Evolutionary conservation across 1,140 invertebrate species (phyloP).

Genomic region (Rhyzopertha dominica): DNA sequence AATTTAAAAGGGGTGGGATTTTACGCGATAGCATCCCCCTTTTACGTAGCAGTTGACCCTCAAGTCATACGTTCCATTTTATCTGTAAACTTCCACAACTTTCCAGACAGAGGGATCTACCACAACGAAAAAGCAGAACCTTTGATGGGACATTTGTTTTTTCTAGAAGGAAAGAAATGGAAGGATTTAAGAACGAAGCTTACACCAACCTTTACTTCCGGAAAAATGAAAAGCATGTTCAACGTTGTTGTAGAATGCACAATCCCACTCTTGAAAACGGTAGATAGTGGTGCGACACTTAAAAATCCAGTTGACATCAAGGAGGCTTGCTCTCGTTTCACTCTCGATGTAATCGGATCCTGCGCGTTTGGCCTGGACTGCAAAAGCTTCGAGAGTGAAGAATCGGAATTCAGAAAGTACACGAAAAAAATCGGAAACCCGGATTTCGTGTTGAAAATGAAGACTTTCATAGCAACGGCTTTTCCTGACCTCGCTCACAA

Average conservation of each 20-base stretch:
- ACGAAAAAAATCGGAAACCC: too few relatives aligned
- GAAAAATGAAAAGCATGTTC: conserved; percentile 49
- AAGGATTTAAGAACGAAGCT: conserved; percentile 45
- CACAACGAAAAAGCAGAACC: conserved; percentile 45
- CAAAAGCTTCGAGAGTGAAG: conserved; percentile 49
- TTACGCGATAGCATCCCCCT: conserved; percentile 16
- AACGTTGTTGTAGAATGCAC: conserved; percentile 16
- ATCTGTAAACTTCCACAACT: conserved; percentile 49
- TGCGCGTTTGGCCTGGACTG: conserved; percentile 58
- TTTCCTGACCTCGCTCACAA: too few relatives aligned
- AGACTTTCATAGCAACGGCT: too few relatives aligned
- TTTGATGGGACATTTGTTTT: conserved; percentile 48
- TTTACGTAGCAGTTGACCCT: conserved; percentile 43
- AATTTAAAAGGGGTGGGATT: conserved; percentile 19
- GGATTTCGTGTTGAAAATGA: too few relatives aligned
- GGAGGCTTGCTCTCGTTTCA: too few relatives aligned
- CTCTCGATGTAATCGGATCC: conserved; percentile 56
- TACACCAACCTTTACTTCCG: conserved; percentile 49
- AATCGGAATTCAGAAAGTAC: conserved; percentile 52
- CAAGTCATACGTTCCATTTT: conserved; percentile 48
- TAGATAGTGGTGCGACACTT: conserved; percentile 36
- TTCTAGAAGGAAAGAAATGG: conserved; percentile 46
- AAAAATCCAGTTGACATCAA: background rate
- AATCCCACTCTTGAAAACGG: conserved; percentile 44
- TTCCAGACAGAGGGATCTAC: conserved; percentile 46